Evolutionary conservation across 2,888 invertebrate species (phyloP).

Genomic region (Pharmacophagus antenor): DNA sequence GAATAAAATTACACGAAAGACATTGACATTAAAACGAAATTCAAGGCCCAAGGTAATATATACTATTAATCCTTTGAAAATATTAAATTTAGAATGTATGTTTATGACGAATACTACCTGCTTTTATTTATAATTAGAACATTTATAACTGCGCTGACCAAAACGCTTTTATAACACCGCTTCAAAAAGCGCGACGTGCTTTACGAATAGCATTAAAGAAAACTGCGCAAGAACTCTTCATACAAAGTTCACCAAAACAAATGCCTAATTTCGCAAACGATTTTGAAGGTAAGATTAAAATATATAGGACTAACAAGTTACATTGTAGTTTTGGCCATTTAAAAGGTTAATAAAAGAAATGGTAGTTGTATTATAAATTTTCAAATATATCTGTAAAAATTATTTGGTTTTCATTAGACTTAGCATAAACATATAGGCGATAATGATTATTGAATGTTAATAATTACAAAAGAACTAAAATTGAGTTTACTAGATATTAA

Average conservation of each 20-base stretch:
- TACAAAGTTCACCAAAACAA: constrained; percentile 54
- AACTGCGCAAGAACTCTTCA: constrained; percentile 63
- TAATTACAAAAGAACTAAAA: too few relatives aligned
- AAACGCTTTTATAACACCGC: constrained; percentile 57
- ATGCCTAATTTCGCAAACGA: constrained; percentile 49
- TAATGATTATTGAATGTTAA: too few relatives aligned
- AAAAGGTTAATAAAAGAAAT: not conserved
- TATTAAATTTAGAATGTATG: not conserved
- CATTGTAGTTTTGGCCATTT: not conserved
- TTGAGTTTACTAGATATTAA: too few relatives aligned
- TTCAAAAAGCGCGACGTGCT: constrained; percentile 72
- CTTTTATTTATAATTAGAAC: constrained; percentile 41
- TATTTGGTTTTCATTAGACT: too few relatives aligned
- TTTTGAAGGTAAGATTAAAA: constrained; percentile 47
- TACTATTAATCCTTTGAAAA: not conserved
- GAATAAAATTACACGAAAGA: constrained; percentile 79
- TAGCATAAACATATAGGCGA: too few relatives aligned
- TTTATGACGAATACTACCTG: not conserved
- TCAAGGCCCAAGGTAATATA: constrained; percentile 59
- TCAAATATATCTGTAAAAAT: too few relatives aligned
- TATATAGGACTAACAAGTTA: not conserved
- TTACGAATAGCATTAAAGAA: constrained; percentile 64
- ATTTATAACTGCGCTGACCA: constrained; percentile 52
- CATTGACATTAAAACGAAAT: constrained; percentile 62
- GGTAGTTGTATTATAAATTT: too few relatives aligned